Percentiles rank a stretch among this genome's conserved stretches.
These are phyloP conservation scores for Trachymyrmex septentrionalis DNA, from an alignment of 1,140 invertebrate species.

Conservation along the genomic window DNA sequence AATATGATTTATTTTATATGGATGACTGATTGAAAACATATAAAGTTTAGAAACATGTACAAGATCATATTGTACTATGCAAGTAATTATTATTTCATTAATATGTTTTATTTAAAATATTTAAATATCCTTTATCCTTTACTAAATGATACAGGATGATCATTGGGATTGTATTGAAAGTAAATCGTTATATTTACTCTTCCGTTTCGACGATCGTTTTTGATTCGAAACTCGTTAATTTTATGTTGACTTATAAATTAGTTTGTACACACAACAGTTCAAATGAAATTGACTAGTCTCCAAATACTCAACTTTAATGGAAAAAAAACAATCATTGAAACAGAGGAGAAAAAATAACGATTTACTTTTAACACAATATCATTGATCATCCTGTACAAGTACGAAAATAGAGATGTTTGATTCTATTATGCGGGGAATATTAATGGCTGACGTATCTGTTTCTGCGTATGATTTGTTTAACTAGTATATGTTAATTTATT, in stretches of 20 bases:
- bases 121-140: not conserved
- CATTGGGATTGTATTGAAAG: too few relatives aligned
- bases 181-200: too few relatives aligned
- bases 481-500: conserved; percentile 10
- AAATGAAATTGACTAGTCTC: too few relatives aligned
- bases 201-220: too few relatives aligned
- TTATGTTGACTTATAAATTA: too few relatives aligned
- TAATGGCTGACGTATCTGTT: conserved; percentile 28
- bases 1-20: conserved; percentile 17
- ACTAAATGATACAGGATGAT: not conserved
- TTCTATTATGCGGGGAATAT: conserved; percentile 25
- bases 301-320: too few relatives aligned
- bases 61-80: not conserved
- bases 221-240: too few relatives aligned
- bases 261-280: too few relatives aligned
- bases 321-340: too few relatives aligned
- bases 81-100: conserved; percentile 29
- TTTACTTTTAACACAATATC: too few relatives aligned
- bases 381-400: not conserved
- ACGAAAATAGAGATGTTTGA: conserved; percentile 4
- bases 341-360: too few relatives aligned
- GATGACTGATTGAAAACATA: not conserved
- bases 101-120: not conserved
- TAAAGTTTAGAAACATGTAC: not conserved
- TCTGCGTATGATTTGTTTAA: conserved; percentile 38